Percentiles rank a stretch among this genome's conserved stretches.
These are phyloP conservation scores for Etheostoma cragini DNA, from an alignment of 2,113 vertebrate genomes.

Conservation along the genomic window DNA sequence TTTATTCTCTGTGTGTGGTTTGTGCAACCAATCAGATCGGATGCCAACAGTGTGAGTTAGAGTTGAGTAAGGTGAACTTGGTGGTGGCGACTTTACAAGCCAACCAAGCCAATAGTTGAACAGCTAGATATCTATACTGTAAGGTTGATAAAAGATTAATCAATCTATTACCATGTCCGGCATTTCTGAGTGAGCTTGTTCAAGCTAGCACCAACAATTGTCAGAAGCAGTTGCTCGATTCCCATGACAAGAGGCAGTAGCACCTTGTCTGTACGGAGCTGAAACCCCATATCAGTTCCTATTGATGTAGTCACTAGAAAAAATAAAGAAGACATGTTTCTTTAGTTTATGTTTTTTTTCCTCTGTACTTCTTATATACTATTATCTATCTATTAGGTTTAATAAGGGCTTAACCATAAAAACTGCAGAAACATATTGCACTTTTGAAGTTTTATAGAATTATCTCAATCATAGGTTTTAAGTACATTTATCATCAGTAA, in stretches of 20 bases:
- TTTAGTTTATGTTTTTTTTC: not conserved
- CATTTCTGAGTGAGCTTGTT: not conserved
- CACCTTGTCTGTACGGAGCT: conserved; percentile 17
- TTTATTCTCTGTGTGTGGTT: conserved; percentile 17
- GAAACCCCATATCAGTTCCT: not conserved
- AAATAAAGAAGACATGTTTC: not conserved
- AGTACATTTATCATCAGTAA: conserved; percentile 18
- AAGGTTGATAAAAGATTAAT: conserved; percentile 20
- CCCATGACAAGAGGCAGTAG: conserved; percentile 11
- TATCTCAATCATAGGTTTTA: conserved; percentile 1
- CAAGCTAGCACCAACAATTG: conserved; percentile 1
- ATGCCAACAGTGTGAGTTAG: conserved; percentile 9
- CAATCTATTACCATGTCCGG: not conserved
- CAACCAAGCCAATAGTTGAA: not conserved
- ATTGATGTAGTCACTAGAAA: conserved; percentile 8
- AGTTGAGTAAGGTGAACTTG: conserved; percentile 15
- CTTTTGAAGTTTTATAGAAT: not conserved
- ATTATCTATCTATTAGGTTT: not conserved
- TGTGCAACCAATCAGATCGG: conserved; percentile 28
- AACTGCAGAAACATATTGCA: not conserved
- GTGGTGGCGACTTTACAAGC: conserved; percentile 10
- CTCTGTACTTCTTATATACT: not conserved
- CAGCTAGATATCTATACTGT: not conserved
- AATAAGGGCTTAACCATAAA: not conserved
- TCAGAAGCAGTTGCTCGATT: conserved; percentile 4